Conservation (phyloP, 2,797 vertebrate species). For the Leptodactylus fallax region DNA sequence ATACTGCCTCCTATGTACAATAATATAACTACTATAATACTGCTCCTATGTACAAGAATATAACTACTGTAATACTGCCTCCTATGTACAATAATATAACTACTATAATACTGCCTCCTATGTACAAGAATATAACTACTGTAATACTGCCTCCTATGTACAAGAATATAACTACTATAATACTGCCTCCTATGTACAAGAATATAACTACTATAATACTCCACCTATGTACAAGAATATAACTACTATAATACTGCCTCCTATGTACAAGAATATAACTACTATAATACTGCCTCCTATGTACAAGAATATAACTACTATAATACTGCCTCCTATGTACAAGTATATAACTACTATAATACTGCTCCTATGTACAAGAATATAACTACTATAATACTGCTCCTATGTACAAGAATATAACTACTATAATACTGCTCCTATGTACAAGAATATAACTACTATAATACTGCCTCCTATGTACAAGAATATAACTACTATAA, state of each 20-base stretch:
- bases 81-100: slow-evolving; percentile 2
- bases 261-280: no score
- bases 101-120: neutral
- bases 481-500: no score
- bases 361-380: neutral
- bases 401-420: neutral
- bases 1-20: neutral
- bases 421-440: slow-evolving; percentile 16
- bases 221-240: no score
- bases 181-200: no score
- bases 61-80: slow-evolving; percentile 1
- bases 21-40: slow-evolving; percentile 4
- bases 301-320: slow-evolving; percentile 2
- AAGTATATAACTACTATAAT: neutral
- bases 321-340: neutral
- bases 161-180: no score
- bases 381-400: no score
- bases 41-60: neutral
- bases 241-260: neutral
- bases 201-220: no score
- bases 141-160: no score
- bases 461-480: slow-evolving; percentile 1
- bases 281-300: neutral
- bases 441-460: slow-evolving; percentile 15
- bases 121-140: neutral